These are phyloP conservation scores for Stenichneumon culpator DNA, from an alignment of 2,888 invertebrate genomes.

Conservation along the genomic window DNA sequence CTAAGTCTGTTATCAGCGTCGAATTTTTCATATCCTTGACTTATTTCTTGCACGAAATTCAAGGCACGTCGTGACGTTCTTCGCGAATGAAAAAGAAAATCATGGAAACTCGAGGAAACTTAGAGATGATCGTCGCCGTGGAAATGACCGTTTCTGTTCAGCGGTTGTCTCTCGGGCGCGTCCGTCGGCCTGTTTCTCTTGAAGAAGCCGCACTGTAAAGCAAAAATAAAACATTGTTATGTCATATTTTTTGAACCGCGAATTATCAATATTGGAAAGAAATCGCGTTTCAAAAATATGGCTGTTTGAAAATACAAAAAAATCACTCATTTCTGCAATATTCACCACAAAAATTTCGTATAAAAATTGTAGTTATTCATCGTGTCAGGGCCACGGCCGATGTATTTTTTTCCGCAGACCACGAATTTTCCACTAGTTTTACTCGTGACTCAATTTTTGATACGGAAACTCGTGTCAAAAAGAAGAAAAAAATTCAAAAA, in stretches of 20 bases:
- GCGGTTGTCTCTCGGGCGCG: constrained; percentile 93
- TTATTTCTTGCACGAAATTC: constrained; percentile 48
- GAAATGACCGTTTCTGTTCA: constrained; percentile 90
- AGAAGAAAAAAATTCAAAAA: too few species aligned
- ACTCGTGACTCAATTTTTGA: too few species aligned
- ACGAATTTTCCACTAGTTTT: too few species aligned
- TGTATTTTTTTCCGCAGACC: too few species aligned
- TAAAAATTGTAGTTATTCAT: too few species aligned
- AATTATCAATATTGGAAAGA: not conserved
- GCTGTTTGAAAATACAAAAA: too few species aligned
- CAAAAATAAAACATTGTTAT: constrained; percentile 49
- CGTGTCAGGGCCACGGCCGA: too few species aligned
- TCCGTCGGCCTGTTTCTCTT: constrained; percentile 94
- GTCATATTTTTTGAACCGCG: not conserved
- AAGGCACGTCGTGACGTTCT: constrained; percentile 67
- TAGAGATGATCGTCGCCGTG: constrained; percentile 78
- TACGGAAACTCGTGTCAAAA: too few species aligned
- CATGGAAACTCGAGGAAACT: constrained; percentile 28
- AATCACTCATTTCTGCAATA: too few species aligned
- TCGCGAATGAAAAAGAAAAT: constrained; percentile 28
- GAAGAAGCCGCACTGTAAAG: constrained; percentile 95
- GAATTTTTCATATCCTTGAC: constrained; percentile 18
- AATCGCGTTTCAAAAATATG: too few species aligned
- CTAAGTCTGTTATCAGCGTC: constrained; percentile 30
- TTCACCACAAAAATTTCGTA: too few species aligned